Conservation (phyloP, 2,888 invertebrate genomes). For the Diploptera punctata region DNA sequence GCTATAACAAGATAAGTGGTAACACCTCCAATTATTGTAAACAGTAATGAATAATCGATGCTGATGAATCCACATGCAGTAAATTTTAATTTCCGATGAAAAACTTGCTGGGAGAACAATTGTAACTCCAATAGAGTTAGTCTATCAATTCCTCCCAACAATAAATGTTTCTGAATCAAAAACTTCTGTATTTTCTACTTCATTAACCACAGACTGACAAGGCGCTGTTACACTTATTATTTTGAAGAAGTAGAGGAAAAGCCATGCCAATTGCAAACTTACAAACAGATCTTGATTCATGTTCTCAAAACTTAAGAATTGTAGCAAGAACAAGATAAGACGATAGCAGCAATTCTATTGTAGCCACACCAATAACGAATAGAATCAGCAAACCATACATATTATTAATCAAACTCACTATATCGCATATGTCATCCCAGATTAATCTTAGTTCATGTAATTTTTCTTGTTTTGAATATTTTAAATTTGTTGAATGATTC, state of each 20-base stretch:
- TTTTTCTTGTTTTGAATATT: too few species aligned
- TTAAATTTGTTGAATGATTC: too few species aligned
- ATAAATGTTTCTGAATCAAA: background rate
- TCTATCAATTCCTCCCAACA: background rate
- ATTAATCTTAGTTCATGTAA: background rate
- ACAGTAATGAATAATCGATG: background rate
- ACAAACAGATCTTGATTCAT: background rate
- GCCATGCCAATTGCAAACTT: background rate
- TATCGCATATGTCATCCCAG: background rate
- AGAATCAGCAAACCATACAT: background rate
- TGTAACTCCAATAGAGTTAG: background rate
- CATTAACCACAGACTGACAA: background rate
- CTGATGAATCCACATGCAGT: background rate
- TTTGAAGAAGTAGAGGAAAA: background rate
- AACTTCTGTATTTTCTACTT: background rate
- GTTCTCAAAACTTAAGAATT: background rate
- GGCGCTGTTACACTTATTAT: background rate
- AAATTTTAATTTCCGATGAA: background rate
- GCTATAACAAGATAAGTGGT: background rate
- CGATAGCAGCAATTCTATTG: background rate
- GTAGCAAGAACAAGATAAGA: background rate
- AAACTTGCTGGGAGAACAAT: background rate
- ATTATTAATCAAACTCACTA: background rate
- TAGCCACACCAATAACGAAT: background rate
- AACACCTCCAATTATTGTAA: background rate